These are phyloP conservation scores for Chaetops frenatus DNA, from an alignment of 2,113 vertebrate species.

Conservation along the genomic window DNA sequence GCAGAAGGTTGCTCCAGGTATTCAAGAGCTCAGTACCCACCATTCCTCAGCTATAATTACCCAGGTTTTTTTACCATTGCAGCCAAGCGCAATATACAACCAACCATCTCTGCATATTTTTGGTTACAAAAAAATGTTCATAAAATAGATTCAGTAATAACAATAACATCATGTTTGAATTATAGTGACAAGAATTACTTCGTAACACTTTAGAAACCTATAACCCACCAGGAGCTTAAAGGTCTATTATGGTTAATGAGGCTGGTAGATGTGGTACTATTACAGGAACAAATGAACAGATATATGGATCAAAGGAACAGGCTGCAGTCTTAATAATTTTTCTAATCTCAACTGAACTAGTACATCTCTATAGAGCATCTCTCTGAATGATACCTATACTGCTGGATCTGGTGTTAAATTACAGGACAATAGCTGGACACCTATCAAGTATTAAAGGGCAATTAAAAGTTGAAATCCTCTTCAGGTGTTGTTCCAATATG, in stretches of 20 bases:
- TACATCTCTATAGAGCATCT: neutral
- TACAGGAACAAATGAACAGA: conserved; percentile 16
- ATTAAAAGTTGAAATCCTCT: neutral
- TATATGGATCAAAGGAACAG: conserved; percentile 37
- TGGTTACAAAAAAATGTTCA: neutral
- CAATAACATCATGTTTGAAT: conserved; percentile 60
- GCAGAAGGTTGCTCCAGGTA: neutral
- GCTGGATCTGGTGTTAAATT: neutral
- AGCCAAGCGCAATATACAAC: conserved; percentile 2
- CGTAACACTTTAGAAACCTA: conserved; percentile 49
- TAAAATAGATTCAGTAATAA: conserved; percentile 51
- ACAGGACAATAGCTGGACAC: neutral
- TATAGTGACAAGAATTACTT: conserved; percentile 58
- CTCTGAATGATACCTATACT: conserved; percentile 1
- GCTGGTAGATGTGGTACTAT: neutral
- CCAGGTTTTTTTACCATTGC: neutral
- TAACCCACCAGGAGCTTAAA: conserved; percentile 59
- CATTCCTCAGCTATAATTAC: conserved; percentile 45
- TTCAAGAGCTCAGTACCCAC: neutral
- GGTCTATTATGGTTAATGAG: conserved; percentile 65
- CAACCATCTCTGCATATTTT: conserved; percentile 1
- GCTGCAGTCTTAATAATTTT: conserved; percentile 30
- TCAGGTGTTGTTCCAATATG: neutral
- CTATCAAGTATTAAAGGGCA: neutral
- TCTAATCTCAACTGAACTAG: neutral